These are phyloP conservation scores for Drosophila burlai DNA, from an alignment of 1,140 invertebrate genomes.

Conservation along the genomic window DNA sequence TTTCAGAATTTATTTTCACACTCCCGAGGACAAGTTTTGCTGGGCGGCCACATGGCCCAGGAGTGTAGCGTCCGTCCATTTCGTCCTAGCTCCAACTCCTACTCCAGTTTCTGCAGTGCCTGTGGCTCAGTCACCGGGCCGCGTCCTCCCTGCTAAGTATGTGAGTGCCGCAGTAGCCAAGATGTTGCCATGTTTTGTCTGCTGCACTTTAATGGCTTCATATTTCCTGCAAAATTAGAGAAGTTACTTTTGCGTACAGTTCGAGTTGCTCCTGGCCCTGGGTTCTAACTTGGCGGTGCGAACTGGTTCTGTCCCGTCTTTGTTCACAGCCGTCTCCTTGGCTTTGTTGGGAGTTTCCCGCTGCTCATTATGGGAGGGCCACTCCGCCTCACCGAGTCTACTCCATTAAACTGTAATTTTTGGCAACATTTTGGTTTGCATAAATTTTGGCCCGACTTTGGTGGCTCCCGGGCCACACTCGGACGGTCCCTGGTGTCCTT, in stretches of 20 bases:
- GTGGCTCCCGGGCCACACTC: constrained; percentile 26
- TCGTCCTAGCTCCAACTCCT: constrained; percentile 7
- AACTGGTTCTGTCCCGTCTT: constrained; percentile 32
- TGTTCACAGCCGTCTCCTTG: constrained; percentile 43
- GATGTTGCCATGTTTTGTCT: constrained; percentile 74
- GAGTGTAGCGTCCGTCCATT: constrained; percentile 8
- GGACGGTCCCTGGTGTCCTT: constrained; percentile 58
- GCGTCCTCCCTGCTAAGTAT: constrained; percentile 24
- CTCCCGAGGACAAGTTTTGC: constrained; percentile 76
- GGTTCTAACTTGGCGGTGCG: constrained; percentile 34
- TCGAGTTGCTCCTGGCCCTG: constrained; percentile 33
- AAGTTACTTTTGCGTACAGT: constrained; percentile 76
- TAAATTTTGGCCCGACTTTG: constrained; percentile 69
- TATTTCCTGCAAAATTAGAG: constrained; percentile 84
- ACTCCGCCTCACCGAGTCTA: constrained; percentile 44
- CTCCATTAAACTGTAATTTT: constrained; percentile 84
- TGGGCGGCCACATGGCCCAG: constrained; percentile 58
- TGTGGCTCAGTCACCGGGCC: constrained; percentile 6
- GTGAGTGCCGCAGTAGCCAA: constrained; percentile 72
- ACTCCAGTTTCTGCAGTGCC: background rate
- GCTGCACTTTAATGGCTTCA: constrained; percentile 84
- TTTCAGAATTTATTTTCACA: constrained; percentile 83
- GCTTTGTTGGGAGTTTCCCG: constrained; percentile 61
- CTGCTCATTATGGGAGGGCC: constrained; percentile 73
- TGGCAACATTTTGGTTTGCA: constrained; percentile 84